Evolutionary conservation across 2,888 invertebrate genomes (phyloP), one percentile per base, ranked within the genome.

Genomic region (Polyploca ridens): DNA sequence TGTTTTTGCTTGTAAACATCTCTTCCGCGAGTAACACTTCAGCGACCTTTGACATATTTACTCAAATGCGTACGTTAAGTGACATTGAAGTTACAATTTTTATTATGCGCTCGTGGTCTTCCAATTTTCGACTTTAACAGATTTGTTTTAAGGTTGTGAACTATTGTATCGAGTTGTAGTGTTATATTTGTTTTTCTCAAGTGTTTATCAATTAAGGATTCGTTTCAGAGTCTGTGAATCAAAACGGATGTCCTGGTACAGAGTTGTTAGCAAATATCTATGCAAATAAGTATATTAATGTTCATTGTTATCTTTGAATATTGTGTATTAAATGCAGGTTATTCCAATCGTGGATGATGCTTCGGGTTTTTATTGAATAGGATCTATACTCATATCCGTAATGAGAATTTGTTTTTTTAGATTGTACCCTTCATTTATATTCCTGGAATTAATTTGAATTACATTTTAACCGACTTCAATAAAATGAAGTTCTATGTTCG

Each of bases 31-130:
- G 46, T 46, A 46, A 59, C 71, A 71, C 77, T 77, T 69, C 64
- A 64, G 64, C 70, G 66, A 81, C 79, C 79, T 83, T 78, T 83
- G 79, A 77, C 82, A 79, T 80, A 76, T 82, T 85, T 78, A 71
- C 71, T 69, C 65, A 76, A 73, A 64, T 63, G 70, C 71, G 14
- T 44, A 44, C 14, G n/a, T 35, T 44, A 61, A 61, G 27, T 80
- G 85, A 82, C 84, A 84, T 83, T 84, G 84, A 80, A 77, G 58
- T 67, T 33, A 6, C 33, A 35, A 38, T 19, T 35, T 33, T 35
- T 16, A 46, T 65, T 67, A 41, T 19, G 19, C 46, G n/a, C 3
- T 46, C 46, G 46, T 38, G 60, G 16, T 38, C 38, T 4, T 19
- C n/a, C 46, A n/a, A 54, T 19, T 54, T 19, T 54, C 54, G 19